These are phyloP conservation scores for Lepidostoma basale DNA, from an alignment of 1,140 invertebrate genomes.

Conservation along the genomic window DNA sequence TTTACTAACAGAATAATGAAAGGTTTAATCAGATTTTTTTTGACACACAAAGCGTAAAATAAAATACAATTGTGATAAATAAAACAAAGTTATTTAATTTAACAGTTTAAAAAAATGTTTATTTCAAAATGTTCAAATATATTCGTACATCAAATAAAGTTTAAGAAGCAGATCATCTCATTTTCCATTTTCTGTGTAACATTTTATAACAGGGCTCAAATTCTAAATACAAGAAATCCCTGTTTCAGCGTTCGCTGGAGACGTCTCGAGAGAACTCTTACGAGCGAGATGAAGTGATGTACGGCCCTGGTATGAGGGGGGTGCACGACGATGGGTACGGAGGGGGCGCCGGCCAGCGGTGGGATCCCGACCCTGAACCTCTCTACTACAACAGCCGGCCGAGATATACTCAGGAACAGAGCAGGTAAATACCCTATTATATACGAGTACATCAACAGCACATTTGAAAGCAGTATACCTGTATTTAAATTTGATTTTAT, in stretches of 20 bases:
- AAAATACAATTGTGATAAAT: too few species aligned
- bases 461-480: too few species aligned
- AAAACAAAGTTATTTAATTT: too few species aligned
- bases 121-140: too few species aligned
- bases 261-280: conserved; percentile 84
- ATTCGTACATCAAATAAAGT: neutral
- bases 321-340: conserved; percentile 45
- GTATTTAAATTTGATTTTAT: neutral
- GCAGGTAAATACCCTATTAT: conserved; percentile 47
- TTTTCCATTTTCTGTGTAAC: conserved; percentile 29
- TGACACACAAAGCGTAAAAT: too few species aligned
- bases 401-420: conserved; percentile 50
- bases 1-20: too few species aligned
- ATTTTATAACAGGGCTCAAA: too few species aligned
- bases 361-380: conserved; percentile 73
- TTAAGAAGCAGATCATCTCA: neutral
- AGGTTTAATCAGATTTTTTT: too few species aligned
- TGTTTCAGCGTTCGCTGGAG: conserved; percentile 76
- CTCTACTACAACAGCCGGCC: conserved; percentile 91
- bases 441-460: too few species aligned
- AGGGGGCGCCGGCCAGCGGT: conserved; percentile 33
- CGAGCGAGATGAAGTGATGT: conserved; percentile 71
- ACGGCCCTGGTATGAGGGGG: conserved; percentile 47
- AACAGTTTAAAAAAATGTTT: too few species aligned
- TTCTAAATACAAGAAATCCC: too few species aligned